These are phyloP conservation scores for Cyclina sinensis DNA, from an alignment of 1,140 invertebrate species.

Conservation along the genomic window DNA sequence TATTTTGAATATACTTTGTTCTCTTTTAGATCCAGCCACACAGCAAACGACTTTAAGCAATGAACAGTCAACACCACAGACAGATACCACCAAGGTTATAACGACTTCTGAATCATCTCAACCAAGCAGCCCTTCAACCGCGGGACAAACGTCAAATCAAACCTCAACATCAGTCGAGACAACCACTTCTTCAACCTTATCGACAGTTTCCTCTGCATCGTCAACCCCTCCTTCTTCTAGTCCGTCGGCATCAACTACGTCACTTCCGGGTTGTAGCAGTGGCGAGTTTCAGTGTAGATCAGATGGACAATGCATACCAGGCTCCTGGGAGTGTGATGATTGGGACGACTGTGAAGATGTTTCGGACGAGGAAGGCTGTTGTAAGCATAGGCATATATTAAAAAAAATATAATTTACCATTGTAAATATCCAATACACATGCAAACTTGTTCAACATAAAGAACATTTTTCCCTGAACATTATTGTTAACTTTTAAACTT, in stretches of 20 bases:
- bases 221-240: neutral
- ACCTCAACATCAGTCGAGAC: neutral
- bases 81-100: neutral
- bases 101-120: neutral
- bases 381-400: neutral
- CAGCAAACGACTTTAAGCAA: neutral
- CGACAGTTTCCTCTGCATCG: neutral
- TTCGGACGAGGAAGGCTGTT: neutral
- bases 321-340: neutral
- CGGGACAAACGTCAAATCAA: neutral
- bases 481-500: too few relatives aligned
- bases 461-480: too few relatives aligned
- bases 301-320: conserved; percentile 11
- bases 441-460: too few relatives aligned
- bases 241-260: neutral
- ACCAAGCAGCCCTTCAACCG: neutral
- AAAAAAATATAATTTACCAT: too few relatives aligned
- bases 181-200: neutral
- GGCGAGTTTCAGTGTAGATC: conserved; percentile 17
- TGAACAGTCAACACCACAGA: neutral
- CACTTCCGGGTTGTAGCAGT: neutral
- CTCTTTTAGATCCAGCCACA: neutral
- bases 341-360: neutral
- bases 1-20: too few relatives aligned
- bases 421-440: too few relatives aligned